phyloP scores from a whole-genome alignment of 92 coral and sea anemone genomes.

The Blastomussa wellsi region DNA sequence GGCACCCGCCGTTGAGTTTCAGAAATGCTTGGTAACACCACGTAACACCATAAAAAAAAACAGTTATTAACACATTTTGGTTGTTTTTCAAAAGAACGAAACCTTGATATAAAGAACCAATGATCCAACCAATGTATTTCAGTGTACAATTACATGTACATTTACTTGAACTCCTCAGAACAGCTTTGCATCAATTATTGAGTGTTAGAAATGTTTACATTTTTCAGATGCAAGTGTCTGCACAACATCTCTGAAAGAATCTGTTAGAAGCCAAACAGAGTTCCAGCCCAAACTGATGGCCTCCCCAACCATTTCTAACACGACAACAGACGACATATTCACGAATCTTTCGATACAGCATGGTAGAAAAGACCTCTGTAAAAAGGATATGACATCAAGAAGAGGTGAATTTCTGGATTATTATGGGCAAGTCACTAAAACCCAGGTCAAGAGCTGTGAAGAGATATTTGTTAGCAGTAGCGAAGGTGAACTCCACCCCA shows the following conservation, averaged over 20 bases:
- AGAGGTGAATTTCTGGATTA: not conserved
- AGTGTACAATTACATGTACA: no score
- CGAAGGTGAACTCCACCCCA: not conserved
- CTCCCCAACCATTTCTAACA: conserved; percentile 20
- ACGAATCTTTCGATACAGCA: conserved; percentile 46
- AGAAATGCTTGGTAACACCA: no score
- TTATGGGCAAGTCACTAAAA: not conserved
- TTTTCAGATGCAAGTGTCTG: not conserved
- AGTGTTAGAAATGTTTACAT: no score
- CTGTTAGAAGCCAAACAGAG: conserved; percentile 43
- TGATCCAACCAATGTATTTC: no score
- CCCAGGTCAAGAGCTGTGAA: not conserved
- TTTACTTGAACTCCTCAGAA: no score
- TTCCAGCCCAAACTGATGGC: conserved; percentile 44
- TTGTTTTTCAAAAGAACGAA: no score
- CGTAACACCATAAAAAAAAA: no score
- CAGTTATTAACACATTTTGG: no score
- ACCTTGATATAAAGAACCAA: no score
- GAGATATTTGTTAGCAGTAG: not conserved
- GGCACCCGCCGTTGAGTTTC: no score
- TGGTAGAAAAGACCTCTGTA: conserved; percentile 32
- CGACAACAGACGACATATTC: conserved; percentile 50
- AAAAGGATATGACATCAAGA: not conserved
- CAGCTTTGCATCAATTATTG: no score
- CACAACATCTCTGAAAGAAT: conserved; percentile 16